These are phyloP conservation scores for Drosophila nr. perissopoda DNA, from an alignment of 2,888 invertebrate genomes.

Conservation along the genomic window DNA sequence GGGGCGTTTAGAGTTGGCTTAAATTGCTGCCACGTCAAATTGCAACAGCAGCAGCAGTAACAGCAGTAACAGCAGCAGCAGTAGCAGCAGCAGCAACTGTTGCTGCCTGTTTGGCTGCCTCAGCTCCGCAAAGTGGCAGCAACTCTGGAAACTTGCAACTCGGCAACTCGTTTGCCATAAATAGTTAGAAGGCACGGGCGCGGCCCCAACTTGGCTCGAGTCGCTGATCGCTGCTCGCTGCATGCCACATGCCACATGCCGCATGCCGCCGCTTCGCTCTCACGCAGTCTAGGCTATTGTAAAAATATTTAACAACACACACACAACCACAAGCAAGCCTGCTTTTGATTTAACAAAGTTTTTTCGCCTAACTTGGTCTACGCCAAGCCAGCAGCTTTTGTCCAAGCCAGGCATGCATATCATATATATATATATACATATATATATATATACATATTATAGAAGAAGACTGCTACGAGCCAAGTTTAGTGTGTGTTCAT, in stretches of 20 bases:
- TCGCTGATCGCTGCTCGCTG: constrained; percentile 22
- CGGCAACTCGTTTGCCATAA: constrained; percentile 77
- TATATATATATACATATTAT: constrained; percentile 6
- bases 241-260: constrained; percentile 45
- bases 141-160: constrained; percentile 21
- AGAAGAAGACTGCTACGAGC: constrained; percentile 15
- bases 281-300: constrained; percentile 73
- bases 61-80: constrained; percentile 17
- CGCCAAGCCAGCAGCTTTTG: constrained; percentile 50
- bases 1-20: constrained; percentile 38
- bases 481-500: constrained; percentile 45
- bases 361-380: constrained; percentile 73
- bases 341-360: constrained; percentile 68
- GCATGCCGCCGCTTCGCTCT: constrained; percentile 40
- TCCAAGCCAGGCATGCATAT: constrained; percentile 24
- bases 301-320: constrained; percentile 70
- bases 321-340: constrained; percentile 36
- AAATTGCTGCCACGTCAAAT: constrained; percentile 63
- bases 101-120: constrained; percentile 5
- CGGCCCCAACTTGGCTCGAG: constrained; percentile 69
- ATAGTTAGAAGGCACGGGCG: constrained; percentile 82
- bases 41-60: constrained; percentile 37
- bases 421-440: constrained; percentile 19
- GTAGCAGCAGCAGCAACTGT: constrained; percentile 31
- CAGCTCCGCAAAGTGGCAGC: constrained; percentile 22